These are phyloP conservation scores for Polymixis flavicincta DNA, from an alignment of 2,888 invertebrate genomes.

Conservation along the genomic window DNA sequence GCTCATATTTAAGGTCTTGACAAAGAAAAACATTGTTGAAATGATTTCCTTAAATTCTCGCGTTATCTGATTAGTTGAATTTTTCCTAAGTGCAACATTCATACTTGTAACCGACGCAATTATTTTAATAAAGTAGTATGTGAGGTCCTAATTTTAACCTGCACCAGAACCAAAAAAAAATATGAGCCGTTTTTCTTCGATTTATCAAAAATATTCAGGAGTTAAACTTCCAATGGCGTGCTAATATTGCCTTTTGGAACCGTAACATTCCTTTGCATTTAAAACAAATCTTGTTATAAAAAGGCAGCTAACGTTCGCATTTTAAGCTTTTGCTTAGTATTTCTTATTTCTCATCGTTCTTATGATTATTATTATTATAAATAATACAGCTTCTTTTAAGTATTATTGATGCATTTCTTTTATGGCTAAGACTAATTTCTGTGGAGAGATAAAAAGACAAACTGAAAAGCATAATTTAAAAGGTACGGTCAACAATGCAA, in stretches of 20 bases:
- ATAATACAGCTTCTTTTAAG: neutral
- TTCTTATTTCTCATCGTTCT: neutral
- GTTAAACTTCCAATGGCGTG: conserved; percentile 24
- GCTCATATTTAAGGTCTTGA: too few species aligned
- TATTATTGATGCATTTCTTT: conserved; percentile 30
- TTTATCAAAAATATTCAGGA: neutral
- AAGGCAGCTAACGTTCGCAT: conserved; percentile 30
- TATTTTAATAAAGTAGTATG: conserved; percentile 12
- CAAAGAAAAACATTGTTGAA: neutral
- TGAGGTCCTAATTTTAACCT: conserved; percentile 27
- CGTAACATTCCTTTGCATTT: conserved; percentile 53
- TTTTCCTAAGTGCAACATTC: conserved; percentile 12
- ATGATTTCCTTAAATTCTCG: neutral
- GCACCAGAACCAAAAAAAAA: neutral
- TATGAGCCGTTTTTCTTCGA: neutral
- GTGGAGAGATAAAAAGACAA: conserved; percentile 1
- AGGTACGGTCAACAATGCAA: neutral
- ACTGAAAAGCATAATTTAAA: neutral
- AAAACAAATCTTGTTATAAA: conserved; percentile 12
- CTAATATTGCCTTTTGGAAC: conserved; percentile 22
- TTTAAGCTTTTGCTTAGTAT: conserved; percentile 18
- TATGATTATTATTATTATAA: neutral
- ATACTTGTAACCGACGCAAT: conserved; percentile 2
- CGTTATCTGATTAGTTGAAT: neutral
- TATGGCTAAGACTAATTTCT: neutral